phyloP scores from a whole-genome alignment of 2,113 vertebrate genomes.

The Lycaon pictus region DNA sequence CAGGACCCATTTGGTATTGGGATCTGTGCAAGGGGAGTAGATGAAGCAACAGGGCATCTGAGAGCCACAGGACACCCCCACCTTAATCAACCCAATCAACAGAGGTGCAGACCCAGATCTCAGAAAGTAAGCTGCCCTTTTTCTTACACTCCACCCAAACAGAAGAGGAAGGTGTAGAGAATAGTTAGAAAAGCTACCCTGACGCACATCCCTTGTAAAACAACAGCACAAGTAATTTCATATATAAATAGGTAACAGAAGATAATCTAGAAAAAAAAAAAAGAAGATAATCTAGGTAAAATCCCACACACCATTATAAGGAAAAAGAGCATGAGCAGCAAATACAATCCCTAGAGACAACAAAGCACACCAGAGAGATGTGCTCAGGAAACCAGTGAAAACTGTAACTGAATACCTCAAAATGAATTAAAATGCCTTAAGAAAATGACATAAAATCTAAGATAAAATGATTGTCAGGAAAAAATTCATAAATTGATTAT shows the following conservation, averaged over 20 bases:
- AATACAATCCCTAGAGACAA: neutral
- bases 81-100: neutral
- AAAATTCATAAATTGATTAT: neutral
- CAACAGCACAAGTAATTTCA: neutral
- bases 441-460: neutral
- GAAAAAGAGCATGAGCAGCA: neutral
- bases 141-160: neutral
- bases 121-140: neutral
- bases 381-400: neutral
- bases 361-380: neutral
- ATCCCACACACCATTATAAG: neutral
- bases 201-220: neutral
- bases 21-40: neutral
- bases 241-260: neutral
- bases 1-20: neutral
- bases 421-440: neutral
- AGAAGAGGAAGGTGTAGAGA: neutral
- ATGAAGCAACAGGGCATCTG: neutral
- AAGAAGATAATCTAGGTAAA: neutral
- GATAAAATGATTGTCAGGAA: neutral
- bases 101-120: neutral
- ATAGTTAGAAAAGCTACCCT: neutral
- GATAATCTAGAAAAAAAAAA: neutral
- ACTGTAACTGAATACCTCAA: neutral
- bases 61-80: neutral